Base-by-base conservation (phyloP, 1,140 invertebrate genomes). In the Pomacea maculata region DNA sequence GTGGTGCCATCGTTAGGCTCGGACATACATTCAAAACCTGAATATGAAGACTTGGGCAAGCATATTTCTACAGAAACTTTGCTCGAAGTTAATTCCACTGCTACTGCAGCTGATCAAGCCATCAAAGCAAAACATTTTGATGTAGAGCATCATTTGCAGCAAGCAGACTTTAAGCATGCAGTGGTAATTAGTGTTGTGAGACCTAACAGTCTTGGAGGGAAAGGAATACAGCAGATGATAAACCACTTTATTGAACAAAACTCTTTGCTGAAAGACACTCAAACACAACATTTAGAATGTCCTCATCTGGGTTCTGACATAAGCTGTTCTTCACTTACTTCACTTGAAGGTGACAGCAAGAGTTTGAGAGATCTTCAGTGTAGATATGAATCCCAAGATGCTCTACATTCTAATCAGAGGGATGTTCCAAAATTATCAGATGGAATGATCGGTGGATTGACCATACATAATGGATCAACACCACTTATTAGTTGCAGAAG, bases 161-260 rank as follows among this genome's bases (percentile, higher is more conserved):
- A 70, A 12, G 21, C n/a, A 70, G 21, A 70, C 67, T n/a, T 34
- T 45, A 34, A 19, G 9, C 63, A 65, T 7, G 57, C 75, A 34
- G 17, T 77, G 10, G 75, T 77, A 45, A 77, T 77, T 8, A 65
- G 75, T 52, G 64, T 63, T 52, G 54, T 52, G 14, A 17, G 15
- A 29, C 75, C 75, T 52, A 63, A 77, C 19, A 61, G 15, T 19
- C 34, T 21, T 52, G 75, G 61, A 63, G 52, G 75, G 19, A 77
- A 77, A n/a, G 75, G 75, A 17, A 65, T 77, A 61, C 61, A 77
- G 52, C 75, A 77, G 63, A 77, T 77, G 6, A 29, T 77, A 29
- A 61, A 77, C 21, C 75, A 77, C n/a, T 77, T 67, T 21, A 12
- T 77, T 15, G 61, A 67, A 21, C 75, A 77, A 77, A 77, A 77